Percentiles rank a stretch among this genome's conserved stretches.
phyloP scores from a whole-genome alignment of 2,888 invertebrate genomes.

The Tanytarsus gracilentus region DNA sequence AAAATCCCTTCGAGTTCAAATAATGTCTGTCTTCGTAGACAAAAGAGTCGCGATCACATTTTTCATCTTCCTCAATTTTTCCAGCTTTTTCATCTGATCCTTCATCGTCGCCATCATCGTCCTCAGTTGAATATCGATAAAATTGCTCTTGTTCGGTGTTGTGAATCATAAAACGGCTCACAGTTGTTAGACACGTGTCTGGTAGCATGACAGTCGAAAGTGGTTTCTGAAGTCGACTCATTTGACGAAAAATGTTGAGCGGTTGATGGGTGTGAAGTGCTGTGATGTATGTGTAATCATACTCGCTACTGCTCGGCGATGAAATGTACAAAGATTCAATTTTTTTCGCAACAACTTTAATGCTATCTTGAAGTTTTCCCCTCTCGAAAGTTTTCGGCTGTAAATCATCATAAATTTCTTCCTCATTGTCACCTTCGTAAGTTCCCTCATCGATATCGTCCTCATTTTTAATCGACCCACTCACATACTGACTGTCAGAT shows the following conservation, averaged over 20 bases:
- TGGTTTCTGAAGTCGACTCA: constrained; percentile 23
- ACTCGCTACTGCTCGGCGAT: constrained; percentile 33
- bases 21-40: constrained; percentile 40
- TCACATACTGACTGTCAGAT: constrained; percentile 27
- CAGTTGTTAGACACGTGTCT: constrained; percentile 36
- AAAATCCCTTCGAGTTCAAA: constrained; percentile 57
- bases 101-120: constrained; percentile 27
- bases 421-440: constrained; percentile 26
- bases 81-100: constrained; percentile 31
- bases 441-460: constrained; percentile 10
- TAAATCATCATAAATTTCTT: neutral
- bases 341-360: neutral
- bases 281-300: constrained; percentile 53
- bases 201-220: constrained; percentile 34
- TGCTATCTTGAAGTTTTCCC: constrained; percentile 28
- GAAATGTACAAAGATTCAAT: neutral
- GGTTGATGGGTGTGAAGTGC: constrained; percentile 51
- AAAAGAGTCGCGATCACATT: constrained; percentile 23
- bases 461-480: constrained; percentile 17
- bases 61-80: constrained; percentile 31
- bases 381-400: constrained; percentile 1
- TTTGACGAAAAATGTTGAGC: constrained; percentile 36
- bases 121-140: constrained; percentile 33
- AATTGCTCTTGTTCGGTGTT: constrained; percentile 27
- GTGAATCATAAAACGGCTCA: constrained; percentile 31